Conservation (phyloP, 1,140 invertebrate genomes). For the Pemphigus obesinymphae region DNA sequence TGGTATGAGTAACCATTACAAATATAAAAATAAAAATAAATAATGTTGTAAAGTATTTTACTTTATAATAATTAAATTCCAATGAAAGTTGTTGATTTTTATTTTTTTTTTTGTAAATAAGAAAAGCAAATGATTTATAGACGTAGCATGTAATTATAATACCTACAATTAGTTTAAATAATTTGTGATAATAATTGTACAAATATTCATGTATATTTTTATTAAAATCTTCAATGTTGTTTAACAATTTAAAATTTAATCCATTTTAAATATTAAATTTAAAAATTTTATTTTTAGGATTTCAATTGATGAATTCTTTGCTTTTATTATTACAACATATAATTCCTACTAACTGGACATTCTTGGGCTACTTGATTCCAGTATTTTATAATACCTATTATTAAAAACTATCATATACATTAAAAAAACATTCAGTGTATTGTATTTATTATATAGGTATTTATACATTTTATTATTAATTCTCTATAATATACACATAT, state of each 20-base stretch:
- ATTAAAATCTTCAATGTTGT: background rate
- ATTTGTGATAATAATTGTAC: background rate
- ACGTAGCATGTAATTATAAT: background rate
- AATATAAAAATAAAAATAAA: background rate
- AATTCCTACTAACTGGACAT: constrained; percentile 21
- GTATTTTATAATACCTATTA: background rate
- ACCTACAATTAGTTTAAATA: background rate
- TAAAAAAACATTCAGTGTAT: too few species aligned
- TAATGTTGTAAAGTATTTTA: background rate
- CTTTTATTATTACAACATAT: background rate
- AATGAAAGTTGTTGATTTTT: background rate
- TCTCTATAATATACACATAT: background rate
- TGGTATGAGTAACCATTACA: constrained; percentile 54
- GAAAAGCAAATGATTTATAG: background rate
- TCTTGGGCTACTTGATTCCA: background rate
- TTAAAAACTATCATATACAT: too few species aligned
- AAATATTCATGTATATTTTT: background rate
- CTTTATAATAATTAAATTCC: background rate
- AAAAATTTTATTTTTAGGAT: constrained; percentile 30
- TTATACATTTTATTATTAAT: background rate
- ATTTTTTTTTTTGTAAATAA: background rate
- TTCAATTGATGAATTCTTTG: constrained; percentile 2
- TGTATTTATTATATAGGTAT: background rate
- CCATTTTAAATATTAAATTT: background rate
- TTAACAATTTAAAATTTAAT: background rate